Evolutionary conservation across 2,797 vertebrate genomes (phyloP), one percentile per base, ranked within the genome.

Genomic region (Hydrophis major): DNA sequence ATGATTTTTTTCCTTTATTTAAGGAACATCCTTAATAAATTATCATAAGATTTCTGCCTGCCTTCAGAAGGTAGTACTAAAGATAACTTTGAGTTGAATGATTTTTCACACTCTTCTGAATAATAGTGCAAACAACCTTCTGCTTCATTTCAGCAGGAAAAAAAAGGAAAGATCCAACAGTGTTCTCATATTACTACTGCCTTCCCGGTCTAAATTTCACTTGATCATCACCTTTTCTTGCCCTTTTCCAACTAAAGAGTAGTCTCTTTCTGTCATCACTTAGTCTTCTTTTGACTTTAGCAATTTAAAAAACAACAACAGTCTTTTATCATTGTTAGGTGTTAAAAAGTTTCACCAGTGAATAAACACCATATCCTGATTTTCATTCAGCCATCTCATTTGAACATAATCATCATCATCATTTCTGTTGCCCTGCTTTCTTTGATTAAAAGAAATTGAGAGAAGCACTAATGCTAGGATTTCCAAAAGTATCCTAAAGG

Each of bases 11-110:
- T 92, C 91, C 88, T 97, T 94, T 94, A 93, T 95, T 94, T 96
- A 94, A 95, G 92, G 97, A 95, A 96, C 93, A 97, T 94, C 95
- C 97, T 96, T 97, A 97, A 97, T 96, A 97, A 96, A 97, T 96
- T 94, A 95, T 89, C 95, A 94, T 89, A 78, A 93, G 95, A 89
- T 92, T 95, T 89, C 92, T 94, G 32, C 96, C 97, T 97, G 83
- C 94, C 90, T 97, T 97, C 89, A 87, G 96, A 69, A 28, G 60
- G 55, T 92, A n/a, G 92, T 93, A 92, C 56, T 14, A 94, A 95
- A 92, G 55, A 95, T 22, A 91, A 28, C 13, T 89, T 88, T 1
- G 32, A 78, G 0, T 53, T 78, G 94, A 57, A 55, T 95, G 92
- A 94, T 96, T 96, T 78, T 96, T 93, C 56, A 96, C 56, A 87